phyloP scores from a whole-genome alignment of 2,888 invertebrate species.

The Drosophila pegasa region DNA sequence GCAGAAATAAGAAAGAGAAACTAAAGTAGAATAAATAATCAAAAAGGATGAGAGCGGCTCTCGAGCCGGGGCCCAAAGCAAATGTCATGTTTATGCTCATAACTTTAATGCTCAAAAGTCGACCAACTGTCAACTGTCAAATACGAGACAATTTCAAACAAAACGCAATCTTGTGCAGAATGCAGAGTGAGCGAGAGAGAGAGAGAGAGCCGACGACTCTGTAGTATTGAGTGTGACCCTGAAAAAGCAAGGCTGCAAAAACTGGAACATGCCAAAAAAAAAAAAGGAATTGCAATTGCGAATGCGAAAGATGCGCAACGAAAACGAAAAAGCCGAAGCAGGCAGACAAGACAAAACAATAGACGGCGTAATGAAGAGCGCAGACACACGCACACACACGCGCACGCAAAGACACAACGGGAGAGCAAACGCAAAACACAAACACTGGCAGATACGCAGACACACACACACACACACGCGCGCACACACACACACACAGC shows the following conservation, averaged over 20 bases:
- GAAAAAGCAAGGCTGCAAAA: constrained; percentile 70
- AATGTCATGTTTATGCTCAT: constrained; percentile 80
- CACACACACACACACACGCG: not conserved
- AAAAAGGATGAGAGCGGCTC: constrained; percentile 47
- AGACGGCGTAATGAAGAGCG: constrained; percentile 70
- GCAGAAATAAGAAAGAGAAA: constrained; percentile 29
- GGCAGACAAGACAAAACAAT: constrained; percentile 62
- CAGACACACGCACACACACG: constrained; percentile 34
- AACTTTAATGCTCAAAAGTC: constrained; percentile 77
- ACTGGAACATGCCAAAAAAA: constrained; percentile 65
- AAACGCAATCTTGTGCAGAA: constrained; percentile 20
- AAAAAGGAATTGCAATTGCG: constrained; percentile 53
- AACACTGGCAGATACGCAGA: constrained; percentile 30
- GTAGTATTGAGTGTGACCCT: constrained; percentile 60
- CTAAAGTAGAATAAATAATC: constrained; percentile 27
- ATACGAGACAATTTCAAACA: constrained; percentile 67
- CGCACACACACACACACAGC: not conserved
- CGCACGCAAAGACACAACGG: constrained; percentile 35
- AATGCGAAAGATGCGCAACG: constrained; percentile 44
- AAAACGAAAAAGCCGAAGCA: constrained; percentile 22
- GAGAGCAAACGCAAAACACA: constrained; percentile 37
- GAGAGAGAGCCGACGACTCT: not conserved
- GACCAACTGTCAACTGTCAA: constrained; percentile 82
- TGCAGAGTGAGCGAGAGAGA: constrained; percentile 13
- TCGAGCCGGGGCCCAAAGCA: constrained; percentile 39